phyloP scores from a whole-genome alignment of 2,113 vertebrate species.

The Potamarius usumacintae region DNA sequence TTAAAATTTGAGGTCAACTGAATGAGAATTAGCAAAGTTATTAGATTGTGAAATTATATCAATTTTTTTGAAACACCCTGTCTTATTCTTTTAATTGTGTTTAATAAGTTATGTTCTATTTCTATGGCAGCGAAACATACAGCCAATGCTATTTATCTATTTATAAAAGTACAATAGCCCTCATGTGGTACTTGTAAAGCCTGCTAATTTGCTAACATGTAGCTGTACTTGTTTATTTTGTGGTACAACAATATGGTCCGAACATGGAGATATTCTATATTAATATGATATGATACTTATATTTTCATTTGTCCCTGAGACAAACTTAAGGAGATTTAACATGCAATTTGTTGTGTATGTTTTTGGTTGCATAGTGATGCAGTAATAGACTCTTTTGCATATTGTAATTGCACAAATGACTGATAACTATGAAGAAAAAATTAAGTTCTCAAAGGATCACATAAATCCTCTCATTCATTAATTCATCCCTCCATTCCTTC shows the following conservation, averaged over 20 bases:
- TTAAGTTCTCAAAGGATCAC: not conserved
- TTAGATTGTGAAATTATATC: too few relatives aligned
- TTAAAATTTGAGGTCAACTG: too few relatives aligned
- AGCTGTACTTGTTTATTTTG: not conserved
- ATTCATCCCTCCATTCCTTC: constrained; percentile 13
- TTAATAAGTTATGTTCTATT: not conserved
- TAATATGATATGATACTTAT: not conserved
- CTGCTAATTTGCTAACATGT: not conserved
- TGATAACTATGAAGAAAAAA: not conserved
- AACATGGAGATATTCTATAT: not conserved
- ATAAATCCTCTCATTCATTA: constrained; percentile 30
- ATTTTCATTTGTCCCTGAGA: not conserved
- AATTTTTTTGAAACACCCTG: too few relatives aligned
- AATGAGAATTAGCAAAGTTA: too few relatives aligned
- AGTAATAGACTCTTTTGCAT: not conserved
- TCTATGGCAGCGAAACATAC: not conserved
- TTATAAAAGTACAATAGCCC: not conserved
- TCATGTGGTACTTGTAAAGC: not conserved
- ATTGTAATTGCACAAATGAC: not conserved
- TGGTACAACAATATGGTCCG: not conserved
- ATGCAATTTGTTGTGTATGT: not conserved
- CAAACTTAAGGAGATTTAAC: not conserved
- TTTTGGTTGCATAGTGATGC: not conserved
- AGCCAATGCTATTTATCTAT: not conserved
- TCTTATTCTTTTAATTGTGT: not conserved